These are phyloP conservation scores for Pseudomugil gertrudae DNA, from an alignment of 2,797 vertebrate genomes.

Conservation along the genomic window DNA sequence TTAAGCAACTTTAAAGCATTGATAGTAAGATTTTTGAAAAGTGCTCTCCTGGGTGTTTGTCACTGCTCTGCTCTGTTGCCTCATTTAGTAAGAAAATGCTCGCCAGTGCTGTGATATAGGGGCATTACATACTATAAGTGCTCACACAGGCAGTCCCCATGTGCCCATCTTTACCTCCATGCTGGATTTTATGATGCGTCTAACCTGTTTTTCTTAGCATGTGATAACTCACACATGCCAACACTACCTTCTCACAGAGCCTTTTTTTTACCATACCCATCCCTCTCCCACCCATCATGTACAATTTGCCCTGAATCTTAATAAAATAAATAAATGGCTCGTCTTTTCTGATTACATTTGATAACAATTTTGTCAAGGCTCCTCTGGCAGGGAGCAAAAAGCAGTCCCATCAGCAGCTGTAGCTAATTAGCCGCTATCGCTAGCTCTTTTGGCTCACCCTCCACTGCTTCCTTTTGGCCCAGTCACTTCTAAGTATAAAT, in stretches of 20 bases:
- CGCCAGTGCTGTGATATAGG: slow-evolving; percentile 33
- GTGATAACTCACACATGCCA: slow-evolving; percentile 23
- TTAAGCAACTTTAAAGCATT: slow-evolving; percentile 20
- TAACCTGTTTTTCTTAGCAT: slow-evolving; percentile 17
- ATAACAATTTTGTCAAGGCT: slow-evolving; percentile 85
- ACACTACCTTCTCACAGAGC: slow-evolving; percentile 26
- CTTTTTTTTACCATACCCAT: slow-evolving; percentile 15
- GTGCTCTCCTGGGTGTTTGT: slow-evolving; percentile 33
- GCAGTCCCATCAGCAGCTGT: slow-evolving; percentile 89
- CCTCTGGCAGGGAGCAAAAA: slow-evolving; percentile 75
- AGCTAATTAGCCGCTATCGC: slow-evolving; percentile 87
- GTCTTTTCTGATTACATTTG: slow-evolving; percentile 82
- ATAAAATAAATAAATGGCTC: slow-evolving; percentile 73
- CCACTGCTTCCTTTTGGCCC: slow-evolving; percentile 73
- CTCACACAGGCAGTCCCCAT: slow-evolving; percentile 25
- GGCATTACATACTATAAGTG: slow-evolving; percentile 4
- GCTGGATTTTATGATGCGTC: slow-evolving; percentile 18
- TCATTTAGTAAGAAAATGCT: slow-evolving; percentile 51
- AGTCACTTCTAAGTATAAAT: slow-evolving; percentile 77
- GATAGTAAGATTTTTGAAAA: slow-evolving; percentile 44
- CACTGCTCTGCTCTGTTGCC: slow-evolving; percentile 27
- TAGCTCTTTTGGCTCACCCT: slow-evolving; percentile 84
- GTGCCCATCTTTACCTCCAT: slow-evolving; percentile 4
- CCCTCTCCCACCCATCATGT: slow-evolving; percentile 36
- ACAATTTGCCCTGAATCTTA: slow-evolving; percentile 65